These are phyloP conservation scores for Ciconia maguari DNA, from an alignment of 2,113 vertebrate genomes.

Conservation along the genomic window DNA sequence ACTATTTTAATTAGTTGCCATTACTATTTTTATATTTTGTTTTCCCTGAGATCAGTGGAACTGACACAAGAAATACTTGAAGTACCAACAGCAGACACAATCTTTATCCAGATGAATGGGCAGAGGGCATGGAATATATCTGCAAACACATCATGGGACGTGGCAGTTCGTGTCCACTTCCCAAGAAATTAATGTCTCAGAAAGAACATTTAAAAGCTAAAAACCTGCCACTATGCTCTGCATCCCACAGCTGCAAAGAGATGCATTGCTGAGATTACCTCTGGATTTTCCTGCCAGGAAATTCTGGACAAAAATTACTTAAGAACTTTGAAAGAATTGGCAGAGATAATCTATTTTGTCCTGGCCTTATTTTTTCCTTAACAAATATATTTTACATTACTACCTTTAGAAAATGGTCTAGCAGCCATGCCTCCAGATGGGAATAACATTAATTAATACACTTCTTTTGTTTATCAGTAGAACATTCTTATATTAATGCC, in stretches of 20 bases:
- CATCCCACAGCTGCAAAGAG: background rate
- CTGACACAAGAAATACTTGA: background rate
- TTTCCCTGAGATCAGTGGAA: background rate
- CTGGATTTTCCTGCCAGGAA: background rate
- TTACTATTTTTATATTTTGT: background rate
- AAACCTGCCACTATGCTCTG: background rate
- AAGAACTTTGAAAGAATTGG: background rate
- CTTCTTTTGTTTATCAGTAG: background rate
- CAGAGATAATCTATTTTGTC: background rate
- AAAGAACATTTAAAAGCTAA: background rate
- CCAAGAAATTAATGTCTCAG: background rate
- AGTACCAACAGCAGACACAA: background rate
- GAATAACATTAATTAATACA: slow-evolving; percentile 1
- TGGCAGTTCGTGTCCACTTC: background rate
- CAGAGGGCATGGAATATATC: background rate
- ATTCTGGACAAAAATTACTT: background rate
- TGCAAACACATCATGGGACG: background rate
- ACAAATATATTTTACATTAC: background rate
- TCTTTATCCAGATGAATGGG: background rate
- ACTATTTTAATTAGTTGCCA: background rate
- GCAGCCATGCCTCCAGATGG: background rate
- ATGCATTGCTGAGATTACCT: background rate
- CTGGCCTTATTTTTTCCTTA: background rate
- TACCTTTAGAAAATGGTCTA: background rate
- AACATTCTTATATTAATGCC: background rate